These are phyloP conservation scores for Rutilus rutilus DNA, from an alignment of 2,113 vertebrate species.

Conservation along the genomic window DNA sequence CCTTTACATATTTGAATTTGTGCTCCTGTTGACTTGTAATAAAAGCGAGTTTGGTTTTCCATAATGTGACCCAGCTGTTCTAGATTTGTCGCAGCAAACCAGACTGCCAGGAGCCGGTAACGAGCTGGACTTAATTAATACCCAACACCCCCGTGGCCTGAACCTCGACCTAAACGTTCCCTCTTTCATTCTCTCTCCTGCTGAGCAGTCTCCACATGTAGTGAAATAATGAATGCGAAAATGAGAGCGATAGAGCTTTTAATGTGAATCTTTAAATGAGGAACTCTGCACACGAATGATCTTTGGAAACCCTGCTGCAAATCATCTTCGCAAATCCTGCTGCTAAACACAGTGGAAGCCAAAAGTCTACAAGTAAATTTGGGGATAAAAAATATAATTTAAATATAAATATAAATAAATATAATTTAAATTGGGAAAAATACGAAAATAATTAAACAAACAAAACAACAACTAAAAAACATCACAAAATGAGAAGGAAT, in stretches of 20 bases:
- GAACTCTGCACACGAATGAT: conserved; percentile 5
- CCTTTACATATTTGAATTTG: conserved; percentile 18
- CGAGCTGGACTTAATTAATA: conserved; percentile 63
- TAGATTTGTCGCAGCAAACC: conserved; percentile 62
- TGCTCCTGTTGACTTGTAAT: conserved; percentile 48
- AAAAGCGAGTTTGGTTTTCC: conserved; percentile 45
- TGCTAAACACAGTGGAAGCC: background rate
- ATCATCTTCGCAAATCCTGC: conserved; percentile 10
- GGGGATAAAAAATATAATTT: background rate
- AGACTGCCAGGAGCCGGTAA: conserved; percentile 59
- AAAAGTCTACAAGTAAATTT: background rate
- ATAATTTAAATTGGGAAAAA: background rate
- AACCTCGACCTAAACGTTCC: conserved; percentile 40
- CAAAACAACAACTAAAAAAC: background rate
- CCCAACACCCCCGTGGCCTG: conserved; percentile 49
- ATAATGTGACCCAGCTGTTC: conserved; percentile 60
- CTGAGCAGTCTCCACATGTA: conserved; percentile 39
- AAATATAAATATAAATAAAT: background rate
- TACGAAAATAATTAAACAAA: too few relatives aligned
- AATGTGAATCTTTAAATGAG: conserved; percentile 44
- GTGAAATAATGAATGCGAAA: conserved; percentile 41
- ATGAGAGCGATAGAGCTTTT: conserved; percentile 29
- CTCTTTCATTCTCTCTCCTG: conserved; percentile 31
- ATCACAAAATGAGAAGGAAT: background rate
- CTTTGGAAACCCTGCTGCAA: conserved; percentile 39